Conservation (phyloP, 2,113 vertebrate species). For the Sakesphorus luctuosus region DNA sequence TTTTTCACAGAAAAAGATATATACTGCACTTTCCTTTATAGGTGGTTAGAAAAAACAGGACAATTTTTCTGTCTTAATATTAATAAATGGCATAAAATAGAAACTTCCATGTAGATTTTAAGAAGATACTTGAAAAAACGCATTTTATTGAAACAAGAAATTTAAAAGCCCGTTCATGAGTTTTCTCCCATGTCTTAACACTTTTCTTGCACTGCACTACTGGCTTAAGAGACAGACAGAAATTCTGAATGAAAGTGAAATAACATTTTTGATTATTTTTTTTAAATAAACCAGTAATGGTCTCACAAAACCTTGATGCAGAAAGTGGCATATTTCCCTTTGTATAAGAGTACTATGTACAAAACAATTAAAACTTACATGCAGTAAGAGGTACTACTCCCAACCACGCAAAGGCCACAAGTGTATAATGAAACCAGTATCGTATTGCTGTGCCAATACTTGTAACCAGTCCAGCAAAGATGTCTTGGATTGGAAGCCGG, state of each 20-base stretch:
- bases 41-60: not conserved
- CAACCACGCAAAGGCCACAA: slow-evolving; percentile 99
- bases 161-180: not conserved
- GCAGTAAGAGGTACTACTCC: slow-evolving; percentile 99
- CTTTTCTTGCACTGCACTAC: not conserved
- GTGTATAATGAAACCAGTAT: slow-evolving; percentile 99
- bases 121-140: not conserved
- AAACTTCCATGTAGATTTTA: not conserved
- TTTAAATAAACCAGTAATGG: not conserved
- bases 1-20: not conserved
- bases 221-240: not conserved
- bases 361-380: slow-evolving; percentile 83
- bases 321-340: not conserved
- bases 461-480: slow-evolving; percentile 96
- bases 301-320: not conserved
- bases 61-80: not conserved
- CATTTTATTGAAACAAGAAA: not conserved
- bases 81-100: not conserved
- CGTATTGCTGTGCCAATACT: slow-evolving; percentile 99
- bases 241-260: not conserved
- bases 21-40: not conserved
- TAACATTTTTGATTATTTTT: no score
- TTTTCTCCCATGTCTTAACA: not conserved
- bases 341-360: not conserved
- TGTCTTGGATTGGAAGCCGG: slow-evolving; percentile 97